A percentile compares a stretch with the other conserved stretches of the same genome.
phyloP scores from a whole-genome alignment of 2,797 vertebrate species.

The Thunnus albacares region DNA sequence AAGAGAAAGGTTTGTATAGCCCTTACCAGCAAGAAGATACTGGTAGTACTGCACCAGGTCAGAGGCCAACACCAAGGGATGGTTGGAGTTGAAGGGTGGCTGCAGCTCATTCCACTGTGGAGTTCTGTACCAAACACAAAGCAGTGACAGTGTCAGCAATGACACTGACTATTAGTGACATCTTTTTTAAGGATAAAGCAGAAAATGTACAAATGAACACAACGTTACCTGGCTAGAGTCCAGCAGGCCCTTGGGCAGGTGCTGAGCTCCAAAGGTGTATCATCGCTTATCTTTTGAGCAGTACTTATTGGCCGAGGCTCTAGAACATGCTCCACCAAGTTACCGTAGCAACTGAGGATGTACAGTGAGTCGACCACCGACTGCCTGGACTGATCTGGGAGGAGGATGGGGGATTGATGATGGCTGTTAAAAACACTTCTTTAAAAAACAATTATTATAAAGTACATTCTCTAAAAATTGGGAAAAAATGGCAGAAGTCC shows the following conservation, averaged over 20 bases:
- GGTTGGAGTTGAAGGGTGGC: conserved; percentile 96
- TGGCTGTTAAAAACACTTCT: background rate
- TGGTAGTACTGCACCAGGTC: conserved; percentile 97
- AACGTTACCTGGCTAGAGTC: conserved; percentile 92
- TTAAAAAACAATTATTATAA: background rate
- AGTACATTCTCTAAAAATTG: background rate
- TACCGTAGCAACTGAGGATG: conserved; percentile 96
- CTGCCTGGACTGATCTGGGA: conserved; percentile 94
- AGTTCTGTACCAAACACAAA: conserved; percentile 87
- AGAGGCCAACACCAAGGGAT: conserved; percentile 94
- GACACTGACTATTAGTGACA: conserved; percentile 4
- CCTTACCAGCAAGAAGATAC: conserved; percentile 94
- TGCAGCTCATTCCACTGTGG: conserved; percentile 98
- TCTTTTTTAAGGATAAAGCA: background rate
- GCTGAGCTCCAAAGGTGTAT: conserved; percentile 95
- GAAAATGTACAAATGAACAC: background rate
- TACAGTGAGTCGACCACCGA: conserved; percentile 95
- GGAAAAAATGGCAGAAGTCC: background rate
- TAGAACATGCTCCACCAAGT: conserved; percentile 95
- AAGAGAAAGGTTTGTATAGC: conserved; percentile 1
- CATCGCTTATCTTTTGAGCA: conserved; percentile 94
- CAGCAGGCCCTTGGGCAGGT: conserved; percentile 96
- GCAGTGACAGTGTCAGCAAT: conserved; percentile 18
- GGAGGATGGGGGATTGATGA: background rate
- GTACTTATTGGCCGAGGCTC: conserved; percentile 96